Percentiles rank a stretch among this genome's conserved stretches.
Evolutionary conservation across 2,888 invertebrate species (phyloP).

Genomic region (Temnothorax unifasciatus): DNA sequence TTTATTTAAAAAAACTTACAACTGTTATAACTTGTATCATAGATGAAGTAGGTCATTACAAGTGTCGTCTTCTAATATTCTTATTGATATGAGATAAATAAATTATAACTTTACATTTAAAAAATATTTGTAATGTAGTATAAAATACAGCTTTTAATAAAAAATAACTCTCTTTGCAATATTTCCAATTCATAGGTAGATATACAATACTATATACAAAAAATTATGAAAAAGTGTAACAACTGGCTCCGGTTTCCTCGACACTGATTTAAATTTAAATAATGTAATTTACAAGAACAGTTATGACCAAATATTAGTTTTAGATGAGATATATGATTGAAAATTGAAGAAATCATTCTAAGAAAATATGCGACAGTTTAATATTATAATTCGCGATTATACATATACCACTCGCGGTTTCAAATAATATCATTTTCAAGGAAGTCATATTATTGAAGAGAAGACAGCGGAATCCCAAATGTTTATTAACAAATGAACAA

Average conservation of each 20-base stretch:
- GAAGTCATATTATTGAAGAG: constrained; percentile 3
- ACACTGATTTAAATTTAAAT: neutral
- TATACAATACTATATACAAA: no score
- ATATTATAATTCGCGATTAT: neutral
- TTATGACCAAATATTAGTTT: neutral
- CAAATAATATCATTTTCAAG: neutral
- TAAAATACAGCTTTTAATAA: no score
- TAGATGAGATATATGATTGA: neutral
- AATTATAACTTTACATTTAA: neutral
- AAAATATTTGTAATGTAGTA: no score
- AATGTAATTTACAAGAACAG: neutral
- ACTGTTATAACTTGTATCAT: no score
- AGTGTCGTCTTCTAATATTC: neutral
- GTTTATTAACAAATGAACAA: constrained; percentile 15
- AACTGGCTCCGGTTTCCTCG: neutral
- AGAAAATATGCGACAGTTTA: neutral
- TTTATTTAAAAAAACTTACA: no score
- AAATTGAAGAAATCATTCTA: neutral
- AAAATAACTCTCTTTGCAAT: no score
- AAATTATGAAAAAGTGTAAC: no score
- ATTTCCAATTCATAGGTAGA: no score
- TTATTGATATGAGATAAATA: neutral
- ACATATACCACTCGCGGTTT: neutral
- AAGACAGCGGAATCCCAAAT: neutral
- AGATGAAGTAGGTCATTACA: no score